Evolutionary conservation across 2,113 vertebrate genomes (phyloP), one percentile per base, ranked within the genome.

Genomic region (Platysteira castanea): DNA sequence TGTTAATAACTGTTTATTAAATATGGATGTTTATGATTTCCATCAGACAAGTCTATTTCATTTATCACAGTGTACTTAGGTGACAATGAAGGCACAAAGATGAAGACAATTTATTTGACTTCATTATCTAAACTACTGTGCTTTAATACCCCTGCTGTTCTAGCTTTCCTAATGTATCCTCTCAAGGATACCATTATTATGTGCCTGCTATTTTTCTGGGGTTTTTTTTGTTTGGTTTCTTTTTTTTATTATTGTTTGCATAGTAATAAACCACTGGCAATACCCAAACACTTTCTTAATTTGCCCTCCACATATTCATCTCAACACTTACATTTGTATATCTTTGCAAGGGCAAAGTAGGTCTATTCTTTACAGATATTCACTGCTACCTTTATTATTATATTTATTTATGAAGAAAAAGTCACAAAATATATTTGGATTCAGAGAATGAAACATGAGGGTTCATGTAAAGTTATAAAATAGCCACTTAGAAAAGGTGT

Each of bases 1-100:
- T 84, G 79, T 95, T 96, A 89, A 96, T 92, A 89, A 87, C 54
- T 75, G 87, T 88, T 96, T 96, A 93, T 91, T 92, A 92, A 91
- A 95, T 85, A 89, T 84, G 76, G 93, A 91, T 53, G 65, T 73
- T 95, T 94, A 89, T 0, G 0, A 93, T 86, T 96, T 93, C 46
- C 73, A 96, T 95, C 78, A 92, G 77, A 82, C 22, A 88, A 79
- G 59, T 91, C 63, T 75, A 30, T 88, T 95, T 84, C 59, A 93
- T 89, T 97, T 95, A 44, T 95, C 91, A 93, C 39, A 30, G 35
- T 67, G 49, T 60, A 78, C 50, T 94, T 91, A 39, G 30, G 75
- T 93, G 84, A 89, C 61, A 87, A 84, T 82, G 86, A 89, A 95
- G 52, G 67, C 56, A 84, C 64, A 71, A 50, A 20, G 21, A 80